Base-by-base conservation (phyloP, 2,113 vertebrate species). In the Nibea albiflora region DNA sequence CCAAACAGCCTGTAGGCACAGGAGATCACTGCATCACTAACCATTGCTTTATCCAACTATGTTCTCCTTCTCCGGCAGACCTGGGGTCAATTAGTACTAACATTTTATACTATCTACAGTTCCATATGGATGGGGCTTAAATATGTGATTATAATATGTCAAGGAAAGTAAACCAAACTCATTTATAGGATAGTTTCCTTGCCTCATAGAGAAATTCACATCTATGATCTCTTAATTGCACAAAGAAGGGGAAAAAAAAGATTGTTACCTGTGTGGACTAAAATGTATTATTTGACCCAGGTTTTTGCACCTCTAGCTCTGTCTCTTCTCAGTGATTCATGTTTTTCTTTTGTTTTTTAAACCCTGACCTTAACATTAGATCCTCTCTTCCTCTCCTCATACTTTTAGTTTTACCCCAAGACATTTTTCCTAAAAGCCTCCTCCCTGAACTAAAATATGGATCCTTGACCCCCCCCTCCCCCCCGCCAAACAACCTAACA, bases 1-100 rank as follows among this genome's bases (percentile, higher is more conserved):
- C 85, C 76, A 85, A 82, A 73, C 90, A 87, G 80, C 80, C 89
- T 91, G 86, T 81, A 81, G 88, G 84, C 88, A 80, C 82, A 85
- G 87, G 76, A 61, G 83, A 92, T 87, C 84, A 82, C 64, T 80
- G 75, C 89, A 88, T 85, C 5, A 17, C 78, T 58, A 56, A 24
- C 19, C 73, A 80, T 88, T 5, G 63, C 88, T 90, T 80, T 53
- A 70, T 65, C 79, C 54, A 64, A 44, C 58, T 70, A 61, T 67
- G 46, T 31, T 31, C 75, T 69, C n/a, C 54, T 54, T 65, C 44
- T 81, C 47, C 58, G 56, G 63, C 66, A 79, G 47, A 81, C 79
- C 81, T 81, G 77, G 76, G 81, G 24, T 57, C 76, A 88, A 88
- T 84, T 70, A 83, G 68, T 53, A 44, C 52, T 24, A 16, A 53